Base-by-base conservation (phyloP, 2,113 vertebrate genomes). In the Dromiciops gliroides region DNA sequence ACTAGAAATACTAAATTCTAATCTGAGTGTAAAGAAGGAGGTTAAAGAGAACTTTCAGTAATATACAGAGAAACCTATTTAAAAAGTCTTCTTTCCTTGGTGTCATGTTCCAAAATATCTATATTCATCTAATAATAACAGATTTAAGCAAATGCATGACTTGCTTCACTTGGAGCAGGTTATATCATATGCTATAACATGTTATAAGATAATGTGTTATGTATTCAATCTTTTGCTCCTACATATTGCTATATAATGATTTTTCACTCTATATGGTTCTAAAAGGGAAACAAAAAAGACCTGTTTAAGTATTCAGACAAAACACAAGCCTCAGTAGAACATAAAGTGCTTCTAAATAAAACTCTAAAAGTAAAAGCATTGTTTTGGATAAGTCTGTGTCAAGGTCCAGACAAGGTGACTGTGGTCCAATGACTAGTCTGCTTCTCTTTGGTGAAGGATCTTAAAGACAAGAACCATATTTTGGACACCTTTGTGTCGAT, bases 191-290 rank as follows among this genome's bases (percentile, higher is more conserved):
- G n/a, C n/a, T n/a, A n/a, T n/a, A n/a, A n/a, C n/a, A n/a, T n/a
- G n/a, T n/a, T n/a, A n/a, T n/a, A n/a, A n/a, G n/a, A n/a, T n/a
- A n/a, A n/a, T n/a, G n/a, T n/a, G n/a, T 83, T 83, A 83, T 44
- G 3, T 83, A 0, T 83, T 44, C 14, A 44, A 91, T 95, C 93
- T 89, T 93, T 96, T 52, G 12, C 26, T 60, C 90, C 48, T 67
- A 44, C 6, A 83, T 83, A 83, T 83, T 95, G 88, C 95, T 19
- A 51, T 89, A 47, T 75, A 5, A 4, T 92, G 4, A 92, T 94
- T 94, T 95, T 60, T 89, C 97, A 50, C 95, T 95, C 51, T 94
- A 24, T 89, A 89, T 95, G 95, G 91, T 88, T 95, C 16, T 51
- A 56, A 51, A 83, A 14, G 37, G 60, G 91, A 60, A 91, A 14